Conservation (phyloP, 1,140 invertebrate species). For the Drosophila sp. region DNA sequence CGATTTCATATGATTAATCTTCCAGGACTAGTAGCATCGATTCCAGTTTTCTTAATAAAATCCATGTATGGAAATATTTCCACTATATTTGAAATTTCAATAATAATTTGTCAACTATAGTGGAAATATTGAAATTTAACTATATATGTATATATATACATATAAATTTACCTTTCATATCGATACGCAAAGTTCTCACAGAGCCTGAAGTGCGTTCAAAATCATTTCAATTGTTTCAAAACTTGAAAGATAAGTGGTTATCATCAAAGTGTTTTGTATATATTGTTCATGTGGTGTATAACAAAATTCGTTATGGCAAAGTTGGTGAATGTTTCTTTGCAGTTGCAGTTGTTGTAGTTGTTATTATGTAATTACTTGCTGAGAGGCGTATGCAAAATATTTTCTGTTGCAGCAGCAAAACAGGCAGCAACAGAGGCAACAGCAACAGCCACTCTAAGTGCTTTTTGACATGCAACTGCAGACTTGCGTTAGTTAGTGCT, state of each 20-base stretch:
- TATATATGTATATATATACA: too few species aligned
- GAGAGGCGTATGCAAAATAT: slow-evolving; percentile 72
- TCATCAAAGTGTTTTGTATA: background rate
- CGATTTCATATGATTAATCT: too few species aligned
- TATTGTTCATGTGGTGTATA: background rate
- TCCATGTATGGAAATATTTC: too few species aligned
- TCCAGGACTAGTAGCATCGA: too few species aligned
- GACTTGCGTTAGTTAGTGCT: slow-evolving; percentile 39
- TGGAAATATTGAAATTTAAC: too few species aligned
- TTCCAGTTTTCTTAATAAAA: too few species aligned
- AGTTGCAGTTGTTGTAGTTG: slow-evolving; percentile 34
- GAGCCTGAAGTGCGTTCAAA: too few species aligned
- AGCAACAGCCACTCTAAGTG: slow-evolving; percentile 55
- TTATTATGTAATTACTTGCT: slow-evolving; percentile 74
- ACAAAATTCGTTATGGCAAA: background rate
- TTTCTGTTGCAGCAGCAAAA: slow-evolving; percentile 53
- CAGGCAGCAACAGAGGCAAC: slow-evolving; percentile 7
- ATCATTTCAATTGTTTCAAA: background rate
- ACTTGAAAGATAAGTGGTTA: background rate
- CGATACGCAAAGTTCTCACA: too few species aligned
- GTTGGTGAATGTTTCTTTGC: background rate
- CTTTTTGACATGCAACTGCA: slow-evolving; percentile 74
- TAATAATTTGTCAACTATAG: too few species aligned
- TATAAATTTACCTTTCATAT: too few species aligned
- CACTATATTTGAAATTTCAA: too few species aligned